Base-by-base conservation (phyloP, 2,113 vertebrate species). In the Misgurnus mizolepis region DNA sequence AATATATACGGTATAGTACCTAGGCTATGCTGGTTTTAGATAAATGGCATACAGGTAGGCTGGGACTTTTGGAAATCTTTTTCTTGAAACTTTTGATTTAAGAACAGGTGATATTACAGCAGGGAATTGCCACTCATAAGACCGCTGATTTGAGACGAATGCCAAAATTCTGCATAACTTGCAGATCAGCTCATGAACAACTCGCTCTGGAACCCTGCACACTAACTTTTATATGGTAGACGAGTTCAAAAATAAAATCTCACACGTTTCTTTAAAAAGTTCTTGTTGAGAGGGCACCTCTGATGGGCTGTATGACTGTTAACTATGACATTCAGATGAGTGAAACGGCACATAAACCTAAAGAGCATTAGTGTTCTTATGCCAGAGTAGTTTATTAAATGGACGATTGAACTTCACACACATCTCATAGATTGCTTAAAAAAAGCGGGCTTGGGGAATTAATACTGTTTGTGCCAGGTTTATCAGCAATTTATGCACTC, bases 381-480 rank as follows among this genome's bases (percentile, higher is more conserved):
- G 45, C 18, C 2, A 47, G 53, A 55, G 15, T 11, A 15, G 55
- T 62, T 15, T 2, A 74, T 56, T 61, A 74, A 72, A 62, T 62
- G 4, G 71, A 61, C 18, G 18, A 61, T 43, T 74, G 56, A 61
- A 43, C 55, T 40, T 78, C 12, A 69, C 50, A 47, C n/a, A 34
- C 27, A 34, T 34, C 49, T 43, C 40, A 49, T 22, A 45, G 55
- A 55, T 45, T 27, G 47, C 40, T 61, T 12, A 40, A 47, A 4
- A 41, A 68, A 58, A 15, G 34, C 4, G 3, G 12, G 50, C 53
- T 49, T 47, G 40, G 68, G 70, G 14, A 73, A 17, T 9, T 73
- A 62, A 74, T 74, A 27, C 45, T 72, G 68, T 58, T 73, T 80
- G 18, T 70, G 58, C 40, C 79, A 67, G 62, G 61, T 49, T 56